phyloP scores from a whole-genome alignment of 2,113 vertebrate genomes.

The Carassius auratus region DNA sequence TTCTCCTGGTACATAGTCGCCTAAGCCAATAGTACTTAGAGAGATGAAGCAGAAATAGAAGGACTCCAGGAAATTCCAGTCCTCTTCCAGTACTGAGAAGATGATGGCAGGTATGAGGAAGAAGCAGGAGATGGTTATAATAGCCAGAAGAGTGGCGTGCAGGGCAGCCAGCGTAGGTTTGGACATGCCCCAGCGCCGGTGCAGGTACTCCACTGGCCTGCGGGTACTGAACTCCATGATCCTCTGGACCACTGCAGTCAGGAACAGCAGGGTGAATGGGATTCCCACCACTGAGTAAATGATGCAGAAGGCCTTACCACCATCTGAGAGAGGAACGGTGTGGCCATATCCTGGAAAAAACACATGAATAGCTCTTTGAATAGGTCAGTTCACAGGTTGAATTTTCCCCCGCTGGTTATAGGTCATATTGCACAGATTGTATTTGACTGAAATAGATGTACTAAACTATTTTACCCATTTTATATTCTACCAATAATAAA shows the following conservation, averaged over 20 bases:
- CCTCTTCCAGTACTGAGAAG: conserved; percentile 83
- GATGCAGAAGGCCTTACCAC: conserved; percentile 94
- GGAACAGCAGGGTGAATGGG: conserved; percentile 92
- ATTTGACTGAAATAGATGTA: too few species aligned
- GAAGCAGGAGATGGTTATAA: conserved; percentile 76
- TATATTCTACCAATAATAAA: too few species aligned
- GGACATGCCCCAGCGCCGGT: conserved; percentile 86
- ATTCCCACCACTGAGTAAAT: conserved; percentile 91
- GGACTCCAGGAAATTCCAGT: conserved; percentile 96
- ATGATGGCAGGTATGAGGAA: conserved; percentile 89
- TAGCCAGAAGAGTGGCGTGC: conserved; percentile 79
- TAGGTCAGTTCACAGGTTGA: background rate
- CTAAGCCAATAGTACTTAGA: conserved; percentile 94
- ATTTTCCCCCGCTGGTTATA: too few species aligned
- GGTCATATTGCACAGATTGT: too few species aligned
- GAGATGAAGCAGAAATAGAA: conserved; percentile 99
- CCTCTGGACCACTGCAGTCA: conserved; percentile 88
- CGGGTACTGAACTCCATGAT: conserved; percentile 81
- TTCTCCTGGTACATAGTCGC: conserved; percentile 96
- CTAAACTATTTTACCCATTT: too few species aligned
- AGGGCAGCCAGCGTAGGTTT: conserved; percentile 79
- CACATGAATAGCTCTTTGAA: conserved; percentile 19
- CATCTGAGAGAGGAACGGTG: conserved; percentile 92
- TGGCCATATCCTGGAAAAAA: conserved; percentile 89
- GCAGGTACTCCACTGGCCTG: conserved; percentile 85